These are phyloP conservation scores for Pogonomyrmex barbatus DNA, from an alignment of 1,140 invertebrate genomes.

Conservation along the genomic window DNA sequence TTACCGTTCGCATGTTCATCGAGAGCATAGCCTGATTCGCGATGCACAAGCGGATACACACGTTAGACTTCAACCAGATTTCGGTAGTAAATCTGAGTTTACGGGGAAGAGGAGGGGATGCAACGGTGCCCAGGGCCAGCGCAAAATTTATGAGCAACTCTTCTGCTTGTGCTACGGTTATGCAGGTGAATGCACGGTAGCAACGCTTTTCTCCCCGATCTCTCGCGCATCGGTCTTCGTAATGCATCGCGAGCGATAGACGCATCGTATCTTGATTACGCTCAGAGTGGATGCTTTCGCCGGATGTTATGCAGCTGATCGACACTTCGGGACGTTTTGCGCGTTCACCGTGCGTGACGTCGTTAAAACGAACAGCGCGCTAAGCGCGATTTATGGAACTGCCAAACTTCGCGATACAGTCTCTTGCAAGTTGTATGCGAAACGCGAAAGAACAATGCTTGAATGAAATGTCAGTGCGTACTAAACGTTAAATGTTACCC, in stretches of 20 bases:
- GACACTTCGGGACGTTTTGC: conserved; percentile 6
- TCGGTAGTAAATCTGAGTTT: conserved; percentile 77
- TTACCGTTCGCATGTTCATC: conserved; percentile 48
- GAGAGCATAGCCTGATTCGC: conserved; percentile 32
- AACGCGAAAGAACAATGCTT: neutral
- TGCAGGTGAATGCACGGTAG: conserved; percentile 46
- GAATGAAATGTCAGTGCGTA: conserved; percentile 15
- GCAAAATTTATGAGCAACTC: conserved; percentile 74
- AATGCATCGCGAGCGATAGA: conserved; percentile 65
- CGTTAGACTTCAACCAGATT: conserved; percentile 72
- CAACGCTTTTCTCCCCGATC: conserved; percentile 32
- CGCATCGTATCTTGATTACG: conserved; percentile 47
- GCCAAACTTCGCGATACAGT: conserved; percentile 26
- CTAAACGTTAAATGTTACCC: neutral
- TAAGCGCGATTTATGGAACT: conserved; percentile 20
- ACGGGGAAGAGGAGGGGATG: conserved; percentile 67
- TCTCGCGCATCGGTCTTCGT: conserved; percentile 61
- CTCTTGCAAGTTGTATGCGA: conserved; percentile 1
- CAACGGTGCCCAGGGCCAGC: conserved; percentile 64
- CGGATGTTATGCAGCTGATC: conserved; percentile 46
- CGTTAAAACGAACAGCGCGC: conserved; percentile 17
- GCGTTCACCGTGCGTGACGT: neutral
- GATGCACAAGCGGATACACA: conserved; percentile 67
- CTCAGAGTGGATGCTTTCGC: conserved; percentile 22
- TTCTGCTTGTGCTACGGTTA: conserved; percentile 61